A percentile compares a stretch with the other conserved stretches of the same genome.
These are phyloP conservation scores for Pteruthius melanotis DNA, from an alignment of 2,113 vertebrate species.

Conservation along the genomic window DNA sequence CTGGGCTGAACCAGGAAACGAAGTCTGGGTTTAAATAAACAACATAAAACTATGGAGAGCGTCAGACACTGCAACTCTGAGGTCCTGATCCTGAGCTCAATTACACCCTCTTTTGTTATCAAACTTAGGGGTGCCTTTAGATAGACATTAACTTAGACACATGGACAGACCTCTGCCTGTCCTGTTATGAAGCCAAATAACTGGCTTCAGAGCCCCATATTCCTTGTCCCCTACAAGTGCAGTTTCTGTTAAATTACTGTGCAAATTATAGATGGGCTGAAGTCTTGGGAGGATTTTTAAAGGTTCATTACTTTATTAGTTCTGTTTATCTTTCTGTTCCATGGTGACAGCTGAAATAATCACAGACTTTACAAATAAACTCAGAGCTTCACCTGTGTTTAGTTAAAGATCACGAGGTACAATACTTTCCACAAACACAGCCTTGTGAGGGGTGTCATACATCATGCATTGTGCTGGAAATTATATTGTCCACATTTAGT, in stretches of 20 bases:
- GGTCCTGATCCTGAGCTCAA: background rate
- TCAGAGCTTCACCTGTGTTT: conserved; percentile 9
- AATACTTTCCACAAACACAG: background rate
- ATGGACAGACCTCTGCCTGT: background rate
- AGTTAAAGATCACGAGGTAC: background rate
- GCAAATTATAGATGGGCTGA: background rate
- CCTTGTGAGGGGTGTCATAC: background rate
- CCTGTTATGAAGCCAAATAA: background rate
- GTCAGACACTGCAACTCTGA: background rate
- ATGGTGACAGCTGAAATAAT: background rate
- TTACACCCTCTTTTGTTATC: background rate
- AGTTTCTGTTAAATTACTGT: background rate
- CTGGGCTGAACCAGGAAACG: background rate
- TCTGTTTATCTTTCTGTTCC: conserved; percentile 24
- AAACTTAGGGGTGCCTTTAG: background rate
- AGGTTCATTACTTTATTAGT: background rate
- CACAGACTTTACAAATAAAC: background rate
- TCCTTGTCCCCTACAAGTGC: background rate
- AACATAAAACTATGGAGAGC: background rate
- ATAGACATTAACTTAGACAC: background rate
- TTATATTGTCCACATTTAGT: background rate
- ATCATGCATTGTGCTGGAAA: background rate
- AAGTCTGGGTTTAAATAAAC: background rate
- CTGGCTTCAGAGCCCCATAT: background rate
- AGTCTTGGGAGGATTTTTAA: background rate